Base-by-base conservation (phyloP, 2,797 vertebrate species). In the Potorous gilbertii region DNA sequence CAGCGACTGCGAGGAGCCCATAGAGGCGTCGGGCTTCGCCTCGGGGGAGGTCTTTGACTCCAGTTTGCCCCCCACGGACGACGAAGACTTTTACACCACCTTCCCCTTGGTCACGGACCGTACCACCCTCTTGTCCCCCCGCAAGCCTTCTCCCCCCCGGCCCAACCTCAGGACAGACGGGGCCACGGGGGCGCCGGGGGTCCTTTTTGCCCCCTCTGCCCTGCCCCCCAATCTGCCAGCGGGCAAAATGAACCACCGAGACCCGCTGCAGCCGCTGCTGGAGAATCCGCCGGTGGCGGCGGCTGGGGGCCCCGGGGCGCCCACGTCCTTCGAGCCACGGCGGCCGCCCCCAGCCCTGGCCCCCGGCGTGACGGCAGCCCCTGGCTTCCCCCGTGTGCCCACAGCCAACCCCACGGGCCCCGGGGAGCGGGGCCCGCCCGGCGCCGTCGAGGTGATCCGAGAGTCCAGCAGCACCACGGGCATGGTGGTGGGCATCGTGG, bases 221-320 rank as follows among this genome's bases (percentile, higher is more conserved):
- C 98, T 98, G 56, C 98, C 98, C 93, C 98, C 97, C 89, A 98
- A 98, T 92, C 99, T 99, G 98, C 99, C 99, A 0, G 99, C 99
- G 96, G 99, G 99, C 98, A 99, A 99, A 99, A 99, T 99, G 99
- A 99, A 99, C 99, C 99, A 99, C 99, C 99, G 99, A 56, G 99
- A 99, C 98, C 99, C 99, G 98, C 96, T 97, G 91, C 98, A 98
- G 97, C 98, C 98, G 96, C 95, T 98, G 96, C 97, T 98, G 97
- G 98, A 98, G 96, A 98, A 98, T 97, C 98, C 98, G 54, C 98
- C 96, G 99, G 99, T 98, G 95, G 66, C n/a, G 66, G 66, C 66
- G 66, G 95, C 98, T 98, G 98, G 66, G n/a, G 98, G 97, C 92
- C 98, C 98, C 12, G 98, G 98, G 96, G 97, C 92, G 97, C 99